Evolutionary conservation across 2,797 vertebrate species (phyloP), one percentile per base, ranked within the genome.

Genomic region (Pampus argenteus): DNA sequence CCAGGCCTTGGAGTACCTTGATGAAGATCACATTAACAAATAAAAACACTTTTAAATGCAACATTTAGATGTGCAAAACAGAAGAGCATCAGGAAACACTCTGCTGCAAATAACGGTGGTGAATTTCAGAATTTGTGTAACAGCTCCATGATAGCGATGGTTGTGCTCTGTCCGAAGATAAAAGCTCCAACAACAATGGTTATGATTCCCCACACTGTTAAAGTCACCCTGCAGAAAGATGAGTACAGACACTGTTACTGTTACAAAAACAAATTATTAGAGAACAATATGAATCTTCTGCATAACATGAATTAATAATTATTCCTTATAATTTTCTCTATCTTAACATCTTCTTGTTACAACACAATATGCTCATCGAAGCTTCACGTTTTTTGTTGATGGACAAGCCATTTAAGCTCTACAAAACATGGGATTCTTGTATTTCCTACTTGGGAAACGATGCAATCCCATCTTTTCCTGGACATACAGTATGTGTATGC

Each of bases 131-230:
- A 86, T 74, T 91, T 92, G 18, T 89, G 56, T 28, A 92, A 25
- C n/a, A 96, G 85, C 66, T 96, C 95, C 92, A 96, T 88, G 71
- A 96, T 8, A 0, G 97, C 95, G 0, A 92, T 91, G 10, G 95
- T 94, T 0, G 95, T 96, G 55, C 96, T 97, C 87, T 98, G 97
- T 66, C 96, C 97, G 0, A 97, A 97, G 83, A 98, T 94, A 64
- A 97, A 98, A 65, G 93, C 74, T n/a, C 97, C 97, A 0, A 95
- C 88, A 2, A 97, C 92, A 34, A 97, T 74, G 0, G 93, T 96
- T 74, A 96, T 63, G 44, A 93, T 79, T 0, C 96, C 97, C 98
- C 98, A 99, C 14, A 66, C 50, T 8, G 94, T 91, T 82, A 97
- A 85, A 74, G 92, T 79, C 2, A 84, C 79, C 88, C 98, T 99